Evolutionary conservation across 2,888 invertebrate species (phyloP).

Genomic region (Drosophila diplacantha): DNA sequence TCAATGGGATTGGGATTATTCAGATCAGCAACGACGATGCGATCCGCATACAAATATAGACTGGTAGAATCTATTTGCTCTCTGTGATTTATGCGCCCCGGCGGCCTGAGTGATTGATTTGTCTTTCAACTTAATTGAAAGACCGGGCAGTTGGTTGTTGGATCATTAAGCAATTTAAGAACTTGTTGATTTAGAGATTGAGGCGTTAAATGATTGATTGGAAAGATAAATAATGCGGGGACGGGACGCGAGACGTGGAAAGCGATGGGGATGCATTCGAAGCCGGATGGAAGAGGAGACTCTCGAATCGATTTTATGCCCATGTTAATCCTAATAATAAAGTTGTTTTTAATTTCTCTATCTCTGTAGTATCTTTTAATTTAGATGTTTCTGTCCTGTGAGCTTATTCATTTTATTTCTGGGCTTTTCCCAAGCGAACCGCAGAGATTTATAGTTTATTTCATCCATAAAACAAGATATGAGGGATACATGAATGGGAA

Average conservation of each 20-base stretch:
- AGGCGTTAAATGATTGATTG: constrained; percentile 33
- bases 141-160: constrained; percentile 23
- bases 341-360: constrained; percentile 2
- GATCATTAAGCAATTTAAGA: constrained; percentile 37
- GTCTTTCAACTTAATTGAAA: constrained; percentile 34
- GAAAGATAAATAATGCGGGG: constrained; percentile 21
- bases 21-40: not conserved
- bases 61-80: not conserved
- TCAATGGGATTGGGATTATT: constrained; percentile 8
- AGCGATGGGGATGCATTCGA: constrained; percentile 3
- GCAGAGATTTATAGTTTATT: not conserved
- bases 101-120: constrained; percentile 25
- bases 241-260: not conserved
- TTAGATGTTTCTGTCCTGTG: not conserved
- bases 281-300: constrained; percentile 18
- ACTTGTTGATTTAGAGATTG: constrained; percentile 32
- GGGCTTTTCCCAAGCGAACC: not conserved
- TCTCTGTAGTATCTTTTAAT: constrained; percentile 4
- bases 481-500: not conserved
- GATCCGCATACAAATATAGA: constrained; percentile 11
- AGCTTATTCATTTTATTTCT: constrained; percentile 6
- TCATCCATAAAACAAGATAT: not conserved
- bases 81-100: constrained; percentile 17
- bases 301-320: not conserved
- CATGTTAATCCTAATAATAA: constrained; percentile 3